A percentile compares a stretch with the other conserved stretches of the same genome.
phyloP scores from a whole-genome alignment of 2,888 invertebrate genomes.

The Lithophane semibrunnea region DNA sequence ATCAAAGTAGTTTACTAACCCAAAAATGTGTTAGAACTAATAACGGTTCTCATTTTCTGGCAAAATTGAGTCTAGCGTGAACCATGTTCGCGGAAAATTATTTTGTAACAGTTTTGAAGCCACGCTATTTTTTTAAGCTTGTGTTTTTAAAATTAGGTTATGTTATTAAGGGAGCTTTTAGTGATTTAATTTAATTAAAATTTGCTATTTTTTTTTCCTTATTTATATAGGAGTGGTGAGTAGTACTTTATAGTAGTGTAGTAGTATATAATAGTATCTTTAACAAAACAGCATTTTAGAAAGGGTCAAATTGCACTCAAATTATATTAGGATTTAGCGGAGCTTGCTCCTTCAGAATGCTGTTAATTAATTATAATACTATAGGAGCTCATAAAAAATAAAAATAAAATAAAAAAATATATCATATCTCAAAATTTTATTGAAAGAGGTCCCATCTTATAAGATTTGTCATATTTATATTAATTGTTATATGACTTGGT shows the following conservation, averaged over 20 bases:
- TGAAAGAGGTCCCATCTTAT: no score
- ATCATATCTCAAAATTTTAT: no score
- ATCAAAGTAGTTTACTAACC: slow-evolving; percentile 45
- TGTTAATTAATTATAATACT: not conserved
- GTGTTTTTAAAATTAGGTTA: not conserved
- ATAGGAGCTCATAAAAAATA: not conserved
- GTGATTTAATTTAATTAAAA: not conserved
- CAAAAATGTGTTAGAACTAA: slow-evolving; percentile 43
- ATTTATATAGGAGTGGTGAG: no score
- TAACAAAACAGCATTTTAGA: not conserved
- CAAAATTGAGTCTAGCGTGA: slow-evolving; percentile 34
- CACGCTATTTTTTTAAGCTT: not conserved
- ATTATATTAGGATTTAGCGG: not conserved
- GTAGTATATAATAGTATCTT: not conserved
- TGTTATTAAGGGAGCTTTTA: not conserved
- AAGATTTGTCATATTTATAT: no score
- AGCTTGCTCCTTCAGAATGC: not conserved
- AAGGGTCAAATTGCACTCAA: not conserved
- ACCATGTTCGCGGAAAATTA: slow-evolving; percentile 32
- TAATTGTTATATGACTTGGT: no score
- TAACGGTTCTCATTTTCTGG: slow-evolving; percentile 26
- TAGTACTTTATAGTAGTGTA: not conserved
- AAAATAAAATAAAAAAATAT: no score
- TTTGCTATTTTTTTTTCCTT: not conserved
- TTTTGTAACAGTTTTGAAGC: slow-evolving; percentile 2